A percentile compares a stretch with the other conserved stretches of the same genome.
phyloP scores from a whole-genome alignment of 2,888 invertebrate genomes.

The Dascillus cervinus region DNA sequence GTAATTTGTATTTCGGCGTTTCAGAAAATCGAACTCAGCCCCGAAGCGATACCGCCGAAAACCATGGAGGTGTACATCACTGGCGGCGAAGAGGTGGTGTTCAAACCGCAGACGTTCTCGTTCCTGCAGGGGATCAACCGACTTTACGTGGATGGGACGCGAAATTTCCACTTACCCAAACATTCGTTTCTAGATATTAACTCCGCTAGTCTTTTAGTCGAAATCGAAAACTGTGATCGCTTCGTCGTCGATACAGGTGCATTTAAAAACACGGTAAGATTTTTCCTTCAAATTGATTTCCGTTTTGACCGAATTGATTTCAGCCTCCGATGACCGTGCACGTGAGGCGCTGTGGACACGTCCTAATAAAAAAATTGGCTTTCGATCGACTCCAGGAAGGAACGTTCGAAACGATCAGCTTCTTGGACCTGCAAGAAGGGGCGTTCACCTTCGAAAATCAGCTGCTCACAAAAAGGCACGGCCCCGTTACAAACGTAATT shows the following conservation, averaged over 20 bases:
- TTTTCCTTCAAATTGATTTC: too few species aligned
- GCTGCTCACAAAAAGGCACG: conserved; percentile 52
- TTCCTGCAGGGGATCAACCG: conserved; percentile 48
- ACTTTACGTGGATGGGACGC: conserved; percentile 48
- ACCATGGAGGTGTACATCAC: conserved; percentile 51
- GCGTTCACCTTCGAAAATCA: conserved; percentile 58
- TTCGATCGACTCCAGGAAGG: conserved; percentile 60
- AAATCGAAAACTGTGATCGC: conserved; percentile 52
- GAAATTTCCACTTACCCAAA: conserved; percentile 48
- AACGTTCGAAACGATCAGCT: conserved; percentile 49
- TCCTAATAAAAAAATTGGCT: conserved; percentile 53
- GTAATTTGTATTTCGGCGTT: conserved; percentile 28
- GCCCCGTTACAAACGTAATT: conserved; percentile 48
- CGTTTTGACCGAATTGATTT: conserved; percentile 3
- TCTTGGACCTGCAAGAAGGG: conserved; percentile 50
- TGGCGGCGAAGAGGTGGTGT: conserved; percentile 49
- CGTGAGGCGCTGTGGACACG: conserved; percentile 50
- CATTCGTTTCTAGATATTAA: conserved; percentile 55
- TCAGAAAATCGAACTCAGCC: conserved; percentile 45
- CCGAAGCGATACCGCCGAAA: conserved; percentile 50
- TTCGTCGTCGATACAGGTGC: conserved; percentile 56
- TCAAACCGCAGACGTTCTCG: conserved; percentile 51
- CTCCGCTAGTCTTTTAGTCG: conserved; percentile 51
- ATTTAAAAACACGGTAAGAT: conserved; percentile 54
- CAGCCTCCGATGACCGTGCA: conserved; percentile 54